Conservation (phyloP, 2,113 vertebrate genomes). For the Trematocara marginatum region DNA sequence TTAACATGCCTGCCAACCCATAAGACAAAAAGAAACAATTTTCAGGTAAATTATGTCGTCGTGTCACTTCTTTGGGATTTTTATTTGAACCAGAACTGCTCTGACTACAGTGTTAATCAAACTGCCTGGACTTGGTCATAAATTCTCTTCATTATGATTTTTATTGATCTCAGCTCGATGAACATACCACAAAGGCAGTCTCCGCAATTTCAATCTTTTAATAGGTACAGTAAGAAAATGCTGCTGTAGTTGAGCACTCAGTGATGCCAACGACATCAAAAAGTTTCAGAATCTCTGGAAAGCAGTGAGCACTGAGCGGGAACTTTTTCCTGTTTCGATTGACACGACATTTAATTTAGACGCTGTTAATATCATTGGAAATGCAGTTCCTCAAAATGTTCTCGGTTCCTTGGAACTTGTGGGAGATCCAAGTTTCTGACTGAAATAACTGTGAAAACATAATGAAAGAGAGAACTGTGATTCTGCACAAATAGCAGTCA, state of each 20-base stretch:
- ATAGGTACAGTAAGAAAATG: not conserved
- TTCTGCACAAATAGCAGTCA: not conserved
- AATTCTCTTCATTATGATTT: not conserved
- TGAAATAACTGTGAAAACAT: not conserved
- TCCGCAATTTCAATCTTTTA: not conserved
- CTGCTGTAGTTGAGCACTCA: not conserved
- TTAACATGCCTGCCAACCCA: not conserved
- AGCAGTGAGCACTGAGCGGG: not conserved
- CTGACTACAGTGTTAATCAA: not conserved
- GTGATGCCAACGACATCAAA: accelerated
- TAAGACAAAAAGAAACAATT: not conserved
- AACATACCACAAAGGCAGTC: not conserved
- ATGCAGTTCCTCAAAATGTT: not conserved
- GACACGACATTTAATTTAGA: not conserved
- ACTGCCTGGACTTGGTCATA: not conserved
- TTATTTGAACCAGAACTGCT: not conserved
- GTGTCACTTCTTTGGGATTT: not conserved
- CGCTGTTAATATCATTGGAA: not conserved
- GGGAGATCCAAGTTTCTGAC: not conserved
- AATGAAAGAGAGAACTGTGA: not conserved
- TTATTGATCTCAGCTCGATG: not conserved
- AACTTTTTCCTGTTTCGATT: not conserved
- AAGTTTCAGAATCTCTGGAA: not conserved
- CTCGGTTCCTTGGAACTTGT: not conserved
- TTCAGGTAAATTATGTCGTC: not conserved